Evolutionary conservation across 1,140 invertebrate genomes (phyloP).

Genomic region (Diorhabda sublineata): DNA sequence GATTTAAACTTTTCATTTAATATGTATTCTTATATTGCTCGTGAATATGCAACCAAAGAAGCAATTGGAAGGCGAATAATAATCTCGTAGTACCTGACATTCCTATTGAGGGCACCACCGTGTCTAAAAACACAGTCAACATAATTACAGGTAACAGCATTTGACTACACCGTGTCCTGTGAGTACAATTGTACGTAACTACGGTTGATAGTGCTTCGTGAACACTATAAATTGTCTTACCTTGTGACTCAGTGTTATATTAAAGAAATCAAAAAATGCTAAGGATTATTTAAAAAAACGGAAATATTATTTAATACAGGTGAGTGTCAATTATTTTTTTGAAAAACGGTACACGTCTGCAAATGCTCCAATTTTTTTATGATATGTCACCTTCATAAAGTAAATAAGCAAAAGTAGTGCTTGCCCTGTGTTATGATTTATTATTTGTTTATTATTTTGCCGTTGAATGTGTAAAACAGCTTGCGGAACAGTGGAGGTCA

Average conservation of each 20-base stretch:
- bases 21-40: no score
- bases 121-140: slow-evolving; percentile 20
- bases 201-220: background rate
- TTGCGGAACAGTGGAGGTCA: slow-evolving; percentile 1
- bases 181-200: slow-evolving; percentile 28
- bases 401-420: background rate
- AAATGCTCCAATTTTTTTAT: slow-evolving; percentile 4
- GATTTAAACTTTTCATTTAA: no score
- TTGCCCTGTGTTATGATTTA: background rate
- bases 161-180: slow-evolving; percentile 30
- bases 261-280: slow-evolving; percentile 11
- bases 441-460: background rate
- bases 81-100: slow-evolving; percentile 24
- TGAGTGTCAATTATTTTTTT: background rate
- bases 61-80: background rate
- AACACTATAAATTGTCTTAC: slow-evolving; percentile 18
- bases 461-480: background rate
- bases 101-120: slow-evolving; percentile 24
- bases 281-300: slow-evolving; percentile 14
- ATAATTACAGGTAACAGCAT: slow-evolving; percentile 38
- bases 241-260: slow-evolving; percentile 28
- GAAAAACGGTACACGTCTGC: slow-evolving; percentile 10
- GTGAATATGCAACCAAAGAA: background rate
- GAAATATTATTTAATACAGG: slow-evolving; percentile 1
- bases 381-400: slow-evolving; percentile 5